A percentile compares a stretch with the other conserved stretches of the same genome.
phyloP scores from a whole-genome alignment of 2,797 vertebrate genomes.

The Sitta carolinensis region DNA sequence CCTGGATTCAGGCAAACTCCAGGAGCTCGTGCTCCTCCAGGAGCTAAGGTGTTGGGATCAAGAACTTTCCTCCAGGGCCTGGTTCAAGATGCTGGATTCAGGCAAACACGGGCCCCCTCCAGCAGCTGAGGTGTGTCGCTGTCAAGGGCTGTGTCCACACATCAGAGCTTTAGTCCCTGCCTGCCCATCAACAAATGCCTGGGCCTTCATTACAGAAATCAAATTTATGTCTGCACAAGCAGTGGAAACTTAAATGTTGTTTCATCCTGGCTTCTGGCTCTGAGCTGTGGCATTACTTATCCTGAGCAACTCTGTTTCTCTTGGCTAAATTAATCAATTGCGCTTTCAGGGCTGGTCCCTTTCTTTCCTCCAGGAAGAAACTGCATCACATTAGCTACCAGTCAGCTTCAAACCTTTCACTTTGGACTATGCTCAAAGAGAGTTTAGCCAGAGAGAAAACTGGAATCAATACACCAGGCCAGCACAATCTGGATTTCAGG shows the following conservation, averaged over 20 bases:
- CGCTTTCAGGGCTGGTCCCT: background rate
- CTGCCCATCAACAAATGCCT: background rate
- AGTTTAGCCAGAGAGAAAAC: slow-evolving; percentile 6
- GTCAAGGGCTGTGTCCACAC: background rate
- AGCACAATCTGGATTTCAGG: slow-evolving; percentile 39
- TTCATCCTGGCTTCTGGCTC: slow-evolving; percentile 4
- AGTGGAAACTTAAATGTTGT: background rate
- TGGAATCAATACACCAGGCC: slow-evolving; percentile 23
- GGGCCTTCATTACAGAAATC: background rate
- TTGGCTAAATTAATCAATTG: slow-evolving; percentile 46
- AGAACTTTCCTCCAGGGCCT: background rate
- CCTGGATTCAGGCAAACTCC: background rate
- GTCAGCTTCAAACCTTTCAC: slow-evolving; percentile 22
- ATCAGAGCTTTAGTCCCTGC: background rate
- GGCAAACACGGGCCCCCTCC: background rate
- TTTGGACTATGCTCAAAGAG: slow-evolving; percentile 2
- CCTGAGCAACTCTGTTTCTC: slow-evolving; percentile 1
- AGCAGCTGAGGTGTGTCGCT: background rate
- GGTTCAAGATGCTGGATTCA: background rate
- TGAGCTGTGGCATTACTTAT: slow-evolving; percentile 21
- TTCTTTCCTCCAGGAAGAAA: slow-evolving; percentile 25
- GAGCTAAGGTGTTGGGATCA: background rate
- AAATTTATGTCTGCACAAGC: slow-evolving; percentile 29
- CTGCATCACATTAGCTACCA: slow-evolving; percentile 7
- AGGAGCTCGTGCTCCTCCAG: background rate